Evolutionary conservation across 2,113 vertebrate genomes (phyloP).

Genomic region (Boulengeromyrus knoepffleri): DNA sequence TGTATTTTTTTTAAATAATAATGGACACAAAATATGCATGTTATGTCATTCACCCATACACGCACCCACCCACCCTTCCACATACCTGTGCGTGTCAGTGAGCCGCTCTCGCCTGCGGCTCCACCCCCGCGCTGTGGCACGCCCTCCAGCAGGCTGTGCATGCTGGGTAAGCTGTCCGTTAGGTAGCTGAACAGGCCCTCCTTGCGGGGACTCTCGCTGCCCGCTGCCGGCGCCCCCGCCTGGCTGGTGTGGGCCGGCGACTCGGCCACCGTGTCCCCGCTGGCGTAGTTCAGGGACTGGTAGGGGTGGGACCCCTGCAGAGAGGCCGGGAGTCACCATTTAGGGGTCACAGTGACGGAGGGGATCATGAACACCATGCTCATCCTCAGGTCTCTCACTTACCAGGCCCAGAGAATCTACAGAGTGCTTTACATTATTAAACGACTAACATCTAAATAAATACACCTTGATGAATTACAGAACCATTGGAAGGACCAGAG

Average conservation of each 20-base stretch:
- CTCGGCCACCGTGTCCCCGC: slow-evolving; percentile 91
- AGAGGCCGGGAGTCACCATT: background rate
- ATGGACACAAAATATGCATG: background rate
- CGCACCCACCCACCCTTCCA: background rate
- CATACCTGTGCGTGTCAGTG: slow-evolving; percentile 84
- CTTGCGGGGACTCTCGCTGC: slow-evolving; percentile 88
- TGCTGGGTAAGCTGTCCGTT: slow-evolving; percentile 90
- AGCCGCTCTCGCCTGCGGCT: slow-evolving; percentile 74
- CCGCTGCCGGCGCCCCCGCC: slow-evolving; percentile 49
- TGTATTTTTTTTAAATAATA: no score
- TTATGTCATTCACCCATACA: background rate
- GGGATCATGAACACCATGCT: background rate
- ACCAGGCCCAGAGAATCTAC: background rate
- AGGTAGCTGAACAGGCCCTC: slow-evolving; percentile 93
- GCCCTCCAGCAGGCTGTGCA: slow-evolving; percentile 91
- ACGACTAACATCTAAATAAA: background rate
- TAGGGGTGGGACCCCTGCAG: slow-evolving; percentile 88
- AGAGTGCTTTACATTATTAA: background rate
- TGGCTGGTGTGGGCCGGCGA: slow-evolving; percentile 85
- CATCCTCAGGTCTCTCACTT: background rate
- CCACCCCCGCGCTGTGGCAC: slow-evolving; percentile 77
- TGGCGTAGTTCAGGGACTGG: slow-evolving; percentile 94
- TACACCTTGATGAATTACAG: background rate
- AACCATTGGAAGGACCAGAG: background rate
- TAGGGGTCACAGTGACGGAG: background rate